A percentile compares a stretch with the other conserved stretches of the same genome.
Conservation (phyloP, 2,113 vertebrate species). For the Eubucco bourcierii region DNA sequence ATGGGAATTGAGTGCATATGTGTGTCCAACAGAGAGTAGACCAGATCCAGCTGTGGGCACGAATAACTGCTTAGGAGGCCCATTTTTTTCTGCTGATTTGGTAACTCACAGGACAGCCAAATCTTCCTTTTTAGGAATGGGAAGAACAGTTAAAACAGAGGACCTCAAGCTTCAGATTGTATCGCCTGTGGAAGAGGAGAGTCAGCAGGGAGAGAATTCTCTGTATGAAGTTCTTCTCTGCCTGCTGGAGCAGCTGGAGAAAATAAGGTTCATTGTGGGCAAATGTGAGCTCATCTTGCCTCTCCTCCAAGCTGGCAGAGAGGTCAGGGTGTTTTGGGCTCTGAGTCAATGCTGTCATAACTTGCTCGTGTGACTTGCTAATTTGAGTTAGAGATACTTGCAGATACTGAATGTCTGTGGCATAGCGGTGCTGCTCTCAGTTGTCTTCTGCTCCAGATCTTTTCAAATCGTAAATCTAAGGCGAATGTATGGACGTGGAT, state of each 20-base stretch:
- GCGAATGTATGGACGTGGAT: neutral
- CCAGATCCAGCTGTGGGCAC: constrained; percentile 63
- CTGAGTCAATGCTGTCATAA: neutral
- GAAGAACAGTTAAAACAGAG: constrained; percentile 29
- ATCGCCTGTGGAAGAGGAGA: neutral
- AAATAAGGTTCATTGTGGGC: constrained; percentile 18
- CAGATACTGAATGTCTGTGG: neutral
- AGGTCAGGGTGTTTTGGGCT: neutral
- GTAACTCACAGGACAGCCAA: constrained; percentile 21
- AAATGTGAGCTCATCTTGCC: constrained; percentile 32
- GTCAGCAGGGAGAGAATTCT: constrained; percentile 22
- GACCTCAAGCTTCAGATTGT: constrained; percentile 42
- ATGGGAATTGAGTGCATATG: constrained; percentile 55
- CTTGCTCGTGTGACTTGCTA: neutral
- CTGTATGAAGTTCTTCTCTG: constrained; percentile 19
- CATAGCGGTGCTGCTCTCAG: neutral
- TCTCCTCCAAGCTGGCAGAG: constrained; percentile 24
- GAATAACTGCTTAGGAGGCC: constrained; percentile 60
- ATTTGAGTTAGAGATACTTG: constrained; percentile 1
- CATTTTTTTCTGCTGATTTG: constrained; percentile 61
- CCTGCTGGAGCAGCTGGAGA: constrained; percentile 46
- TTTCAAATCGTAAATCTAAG: neutral
- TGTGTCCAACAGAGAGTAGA: constrained; percentile 62
- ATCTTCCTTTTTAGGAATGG: constrained; percentile 66
- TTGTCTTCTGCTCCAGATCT: neutral